phyloP scores from a whole-genome alignment of 2,797 vertebrate species.

The Serranus cabrilla region DNA sequence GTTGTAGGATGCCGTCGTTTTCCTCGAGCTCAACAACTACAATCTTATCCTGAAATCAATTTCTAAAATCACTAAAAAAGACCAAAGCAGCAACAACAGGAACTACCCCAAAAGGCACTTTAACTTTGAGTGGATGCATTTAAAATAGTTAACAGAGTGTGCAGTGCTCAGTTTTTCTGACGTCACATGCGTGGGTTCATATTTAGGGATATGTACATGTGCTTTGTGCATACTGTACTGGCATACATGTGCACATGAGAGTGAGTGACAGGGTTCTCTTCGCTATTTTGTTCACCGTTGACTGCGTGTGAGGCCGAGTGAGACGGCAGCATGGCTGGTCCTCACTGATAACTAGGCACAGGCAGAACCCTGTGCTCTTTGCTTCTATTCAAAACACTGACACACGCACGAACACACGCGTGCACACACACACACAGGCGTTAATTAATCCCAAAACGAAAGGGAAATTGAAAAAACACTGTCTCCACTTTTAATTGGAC shows the following conservation, averaged over 20 bases:
- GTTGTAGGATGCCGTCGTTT: neutral
- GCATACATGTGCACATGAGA: conserved; percentile 35
- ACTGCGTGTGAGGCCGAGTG: conserved; percentile 85
- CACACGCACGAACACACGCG: conserved; percentile 21
- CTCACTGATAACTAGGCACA: conserved; percentile 84
- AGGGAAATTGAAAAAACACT: conserved; percentile 57
- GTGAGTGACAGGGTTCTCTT: conserved; percentile 54
- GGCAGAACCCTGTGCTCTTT: conserved; percentile 50
- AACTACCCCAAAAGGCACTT: neutral
- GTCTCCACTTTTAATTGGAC: conserved; percentile 83
- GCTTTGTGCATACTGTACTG: conserved; percentile 24
- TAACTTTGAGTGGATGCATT: neutral
- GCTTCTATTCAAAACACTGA: conserved; percentile 54
- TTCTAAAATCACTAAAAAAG: neutral
- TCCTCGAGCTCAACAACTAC: neutral
- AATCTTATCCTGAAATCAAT: neutral
- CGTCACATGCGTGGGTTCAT: neutral
- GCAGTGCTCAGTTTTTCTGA: neutral
- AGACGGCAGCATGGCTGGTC: conserved; percentile 82
- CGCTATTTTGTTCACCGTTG: conserved; percentile 78
- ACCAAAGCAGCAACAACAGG: neutral
- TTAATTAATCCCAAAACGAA: conserved; percentile 81
- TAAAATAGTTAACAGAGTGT: neutral
- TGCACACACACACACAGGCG: conserved; percentile 34
- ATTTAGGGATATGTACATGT: conserved; percentile 23